Percentiles rank a stretch among this genome's conserved stretches.
These are phyloP conservation scores for Neoitamus cyanurus DNA, from an alignment of 2,888 invertebrate genomes.

Conservation along the genomic window DNA sequence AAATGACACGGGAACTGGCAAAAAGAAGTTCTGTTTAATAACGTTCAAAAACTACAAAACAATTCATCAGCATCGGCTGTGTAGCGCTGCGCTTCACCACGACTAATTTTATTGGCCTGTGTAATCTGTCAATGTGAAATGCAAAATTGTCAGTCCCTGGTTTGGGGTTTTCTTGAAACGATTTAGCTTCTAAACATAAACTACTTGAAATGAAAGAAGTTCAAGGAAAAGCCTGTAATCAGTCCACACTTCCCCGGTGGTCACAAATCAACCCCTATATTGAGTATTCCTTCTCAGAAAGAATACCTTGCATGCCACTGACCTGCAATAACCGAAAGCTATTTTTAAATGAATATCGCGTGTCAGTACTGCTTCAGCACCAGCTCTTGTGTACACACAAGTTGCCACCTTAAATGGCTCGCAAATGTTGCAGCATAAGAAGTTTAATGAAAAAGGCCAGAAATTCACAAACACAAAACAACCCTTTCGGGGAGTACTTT, in stretches of 20 bases:
- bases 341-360: slow-evolving; percentile 7
- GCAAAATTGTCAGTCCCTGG: not conserved
- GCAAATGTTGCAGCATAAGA: not conserved
- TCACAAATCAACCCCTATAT: not conserved
- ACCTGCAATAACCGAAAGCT: not conserved
- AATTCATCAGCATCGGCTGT: no score
- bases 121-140: not conserved
- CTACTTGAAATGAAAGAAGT: not conserved
- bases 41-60: no score
- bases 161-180: not conserved
- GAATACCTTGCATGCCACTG: not conserved
- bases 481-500: not conserved
- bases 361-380: not conserved
- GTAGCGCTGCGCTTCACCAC: no score
- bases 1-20: no score
- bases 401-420: not conserved
- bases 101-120: no score
- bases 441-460: not conserved
- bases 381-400: not conserved
- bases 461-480: slow-evolving; percentile 3
- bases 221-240: not conserved
- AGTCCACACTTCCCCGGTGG: not conserved
- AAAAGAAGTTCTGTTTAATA: no score
- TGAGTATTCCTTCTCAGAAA: not conserved
- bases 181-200: not conserved